Conservation (phyloP, 2,888 invertebrate genomes). For the Hylaea fasciaria region DNA sequence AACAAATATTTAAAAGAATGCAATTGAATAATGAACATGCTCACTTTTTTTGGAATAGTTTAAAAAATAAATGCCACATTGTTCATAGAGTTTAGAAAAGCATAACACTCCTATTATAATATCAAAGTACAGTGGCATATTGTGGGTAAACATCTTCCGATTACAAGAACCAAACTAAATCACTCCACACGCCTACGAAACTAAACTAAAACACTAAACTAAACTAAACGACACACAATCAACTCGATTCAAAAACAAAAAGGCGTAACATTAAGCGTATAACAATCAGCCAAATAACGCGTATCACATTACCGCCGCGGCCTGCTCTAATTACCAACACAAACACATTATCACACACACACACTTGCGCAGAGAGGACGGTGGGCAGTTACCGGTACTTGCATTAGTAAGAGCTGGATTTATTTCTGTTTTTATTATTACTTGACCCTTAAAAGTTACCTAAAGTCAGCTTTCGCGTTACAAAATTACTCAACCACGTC, state of each 20-base stretch:
- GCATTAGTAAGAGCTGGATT: background rate
- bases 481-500: too few relatives aligned
- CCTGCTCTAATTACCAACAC: conserved; percentile 63
- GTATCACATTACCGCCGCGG: conserved; percentile 37
- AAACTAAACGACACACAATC: background rate
- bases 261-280: conserved; percentile 25
- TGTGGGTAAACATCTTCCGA: too few relatives aligned
- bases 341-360: conserved; percentile 54
- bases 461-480: too few relatives aligned
- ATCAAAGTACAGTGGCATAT: too few relatives aligned
- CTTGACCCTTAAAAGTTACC: too few relatives aligned
- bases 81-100: too few relatives aligned
- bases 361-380: conserved; percentile 2
- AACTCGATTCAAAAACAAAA: conserved; percentile 36
- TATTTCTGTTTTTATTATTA: too few relatives aligned
- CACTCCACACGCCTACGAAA: background rate
- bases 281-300: conserved; percentile 38
- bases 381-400: conserved; percentile 4
- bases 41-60: too few relatives aligned
- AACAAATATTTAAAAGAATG: too few relatives aligned
- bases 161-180: background rate
- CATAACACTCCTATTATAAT: too few relatives aligned
- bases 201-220: background rate
- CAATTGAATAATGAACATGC: too few relatives aligned
- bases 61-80: too few relatives aligned